A percentile compares a stretch with the other conserved stretches of the same genome.
Conservation (phyloP, 1,140 invertebrate genomes). For the Copidosoma floridanum region DNA sequence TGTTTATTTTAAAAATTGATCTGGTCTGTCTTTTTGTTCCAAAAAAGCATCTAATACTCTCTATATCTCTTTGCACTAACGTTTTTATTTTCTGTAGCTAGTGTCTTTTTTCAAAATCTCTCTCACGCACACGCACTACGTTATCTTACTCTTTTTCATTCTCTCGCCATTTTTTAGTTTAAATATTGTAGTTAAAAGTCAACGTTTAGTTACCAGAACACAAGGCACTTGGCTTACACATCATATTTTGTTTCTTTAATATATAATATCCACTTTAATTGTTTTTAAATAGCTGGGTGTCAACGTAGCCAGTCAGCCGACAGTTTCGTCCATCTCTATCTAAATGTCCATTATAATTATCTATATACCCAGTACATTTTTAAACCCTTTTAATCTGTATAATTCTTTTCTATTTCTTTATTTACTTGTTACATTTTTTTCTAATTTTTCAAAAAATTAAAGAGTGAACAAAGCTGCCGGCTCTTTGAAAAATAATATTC, state of each 20-base stretch:
- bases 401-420: not conserved
- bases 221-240: constrained; percentile 57
- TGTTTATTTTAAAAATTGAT: no score
- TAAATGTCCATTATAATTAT: no score
- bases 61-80: not conserved
- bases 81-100: constrained; percentile 18
- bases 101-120: constrained; percentile 1
- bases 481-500: constrained; percentile 33
- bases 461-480: constrained; percentile 10
- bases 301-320: constrained; percentile 37
- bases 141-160: constrained; percentile 18
- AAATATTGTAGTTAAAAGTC: constrained; percentile 54
- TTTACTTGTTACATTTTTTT: constrained; percentile 15
- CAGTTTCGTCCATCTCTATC: constrained; percentile 3
- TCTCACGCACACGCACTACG: constrained; percentile 6
- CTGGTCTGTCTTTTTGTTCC: not conserved
- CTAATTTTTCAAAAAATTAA: not conserved
- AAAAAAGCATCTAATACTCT: constrained; percentile 19
- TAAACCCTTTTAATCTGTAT: no score
- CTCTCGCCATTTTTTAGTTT: constrained; percentile 29
- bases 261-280: constrained; percentile 24
- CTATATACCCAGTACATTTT: no score
- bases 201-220: constrained; percentile 57
- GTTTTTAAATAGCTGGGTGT: constrained; percentile 43
- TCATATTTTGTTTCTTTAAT: constrained; percentile 44